Percentiles rank a stretch among this genome's conserved stretches.
Evolutionary conservation across 2,797 vertebrate species (phyloP).

Genomic region (Pipistrellus pipistrellus): DNA sequence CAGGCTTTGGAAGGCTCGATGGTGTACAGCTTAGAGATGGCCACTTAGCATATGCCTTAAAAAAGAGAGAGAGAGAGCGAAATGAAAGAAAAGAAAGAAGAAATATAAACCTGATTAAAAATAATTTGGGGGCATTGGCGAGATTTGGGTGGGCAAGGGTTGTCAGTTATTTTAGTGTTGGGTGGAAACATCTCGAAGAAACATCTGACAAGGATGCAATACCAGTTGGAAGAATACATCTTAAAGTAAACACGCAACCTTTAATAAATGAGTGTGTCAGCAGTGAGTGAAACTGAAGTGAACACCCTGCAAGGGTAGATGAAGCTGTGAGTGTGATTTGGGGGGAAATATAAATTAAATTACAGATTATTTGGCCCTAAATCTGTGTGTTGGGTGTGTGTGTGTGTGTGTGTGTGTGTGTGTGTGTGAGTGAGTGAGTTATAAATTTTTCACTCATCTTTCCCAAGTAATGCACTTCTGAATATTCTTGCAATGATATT

Average conservation of each 20-base stretch:
- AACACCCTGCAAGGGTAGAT: not conserved
- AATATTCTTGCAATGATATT: not conserved
- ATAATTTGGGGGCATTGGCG: not conserved
- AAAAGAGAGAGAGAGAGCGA: not conserved
- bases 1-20: constrained; percentile 6
- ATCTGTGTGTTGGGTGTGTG: not conserved
- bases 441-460: not conserved
- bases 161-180: not conserved
- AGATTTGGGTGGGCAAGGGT: not conserved
- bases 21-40: constrained; percentile 20
- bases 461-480: constrained; percentile 20
- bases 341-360: constrained; percentile 2
- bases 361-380: constrained; percentile 32
- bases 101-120: not conserved
- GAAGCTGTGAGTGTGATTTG: not conserved
- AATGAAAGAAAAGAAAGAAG: not conserved
- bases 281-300: not conserved
- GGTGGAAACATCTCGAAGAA: not conserved
- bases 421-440: not conserved
- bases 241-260: not conserved
- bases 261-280: not conserved
- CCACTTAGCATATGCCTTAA: not conserved
- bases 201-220: not conserved
- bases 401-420: not conserved
- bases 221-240: not conserved